Evolutionary conservation across 2,888 invertebrate genomes (phyloP), one percentile per base, ranked within the genome.

Genomic region (Pyrrhia umbra): DNA sequence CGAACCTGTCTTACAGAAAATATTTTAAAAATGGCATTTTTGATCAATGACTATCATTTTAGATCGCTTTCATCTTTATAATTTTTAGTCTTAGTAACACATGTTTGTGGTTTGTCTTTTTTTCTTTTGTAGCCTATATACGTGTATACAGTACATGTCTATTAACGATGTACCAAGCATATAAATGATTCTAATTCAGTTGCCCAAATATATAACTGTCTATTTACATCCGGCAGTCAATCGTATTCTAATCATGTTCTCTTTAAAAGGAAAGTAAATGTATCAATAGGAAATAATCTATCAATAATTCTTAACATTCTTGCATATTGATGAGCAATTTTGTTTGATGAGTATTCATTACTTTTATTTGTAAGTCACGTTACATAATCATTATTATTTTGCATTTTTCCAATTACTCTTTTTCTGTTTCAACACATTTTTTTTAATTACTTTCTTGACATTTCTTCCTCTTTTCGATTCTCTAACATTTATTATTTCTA

Each of bases 301-400:
- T 69, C 51, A 51, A 50, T 57, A 57, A 77, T 63, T 18, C 9
- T 30, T 57, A 37, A 30, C 58, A 37, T 51, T 57, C 46, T 47
- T 61, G 57, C 60, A 77, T 74, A 51, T 37, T 66, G 39, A 76
- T 55, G 13, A 43, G n/a, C 25, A 5, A 76, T 55, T 64, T 64
- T 23, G 20, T 56, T 50, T 64, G 21, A 46, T 18, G 27, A 42
- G 27, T 43, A 69, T 69, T 42, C 27, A 23, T 56, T 46, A 27
- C 2, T 52, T 37, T 16, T 4, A 46, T 40, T 61, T 43, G n/a
- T 18, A 15, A 16, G 20, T 52, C 27, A 21, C 16, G 21, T 37
- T n/a, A 15, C 6, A 4, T 37, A 6, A 64, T 18, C 16, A 18
- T n/a, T n/a, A 42, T 42, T 18, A 16, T 16, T 42, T 54, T 55